Conservation (phyloP, 2,113 vertebrate species). For the Cyanocitta stelleri region DNA sequence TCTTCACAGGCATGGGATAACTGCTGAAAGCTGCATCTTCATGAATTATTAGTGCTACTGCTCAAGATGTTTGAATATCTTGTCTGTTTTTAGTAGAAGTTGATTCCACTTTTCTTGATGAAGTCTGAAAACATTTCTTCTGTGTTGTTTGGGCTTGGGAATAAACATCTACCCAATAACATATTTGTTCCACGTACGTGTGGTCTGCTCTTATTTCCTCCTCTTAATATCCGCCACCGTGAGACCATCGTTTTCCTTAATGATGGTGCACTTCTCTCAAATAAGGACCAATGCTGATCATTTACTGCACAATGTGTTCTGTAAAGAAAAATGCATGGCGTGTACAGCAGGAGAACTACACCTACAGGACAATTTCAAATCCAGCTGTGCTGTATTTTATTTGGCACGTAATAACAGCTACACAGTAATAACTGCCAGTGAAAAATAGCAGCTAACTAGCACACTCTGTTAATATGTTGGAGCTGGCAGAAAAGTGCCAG, state of each 20-base stretch:
- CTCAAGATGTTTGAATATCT: not conserved
- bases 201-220: not conserved
- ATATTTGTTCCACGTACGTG: accelerated
- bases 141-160: not conserved
- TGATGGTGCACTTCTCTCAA: not conserved
- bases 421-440: not conserved
- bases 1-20: not conserved
- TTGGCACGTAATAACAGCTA: not conserved
- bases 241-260: not conserved
- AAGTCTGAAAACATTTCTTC: not conserved
- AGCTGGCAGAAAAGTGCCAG: not conserved
- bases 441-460: not conserved
- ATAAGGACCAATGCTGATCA: not conserved
- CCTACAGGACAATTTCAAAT: not conserved
- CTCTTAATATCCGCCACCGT: accelerated
- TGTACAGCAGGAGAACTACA: not conserved
- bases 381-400: not conserved
- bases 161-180: not conserved
- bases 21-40: not conserved
- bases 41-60: not conserved
- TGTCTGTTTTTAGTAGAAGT: not conserved
- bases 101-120: not conserved
- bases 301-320: not conserved
- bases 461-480: not conserved
- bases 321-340: accelerated